Base-by-base conservation (phyloP, 1,140 invertebrate species). In the Eufriesea mexicana region DNA sequence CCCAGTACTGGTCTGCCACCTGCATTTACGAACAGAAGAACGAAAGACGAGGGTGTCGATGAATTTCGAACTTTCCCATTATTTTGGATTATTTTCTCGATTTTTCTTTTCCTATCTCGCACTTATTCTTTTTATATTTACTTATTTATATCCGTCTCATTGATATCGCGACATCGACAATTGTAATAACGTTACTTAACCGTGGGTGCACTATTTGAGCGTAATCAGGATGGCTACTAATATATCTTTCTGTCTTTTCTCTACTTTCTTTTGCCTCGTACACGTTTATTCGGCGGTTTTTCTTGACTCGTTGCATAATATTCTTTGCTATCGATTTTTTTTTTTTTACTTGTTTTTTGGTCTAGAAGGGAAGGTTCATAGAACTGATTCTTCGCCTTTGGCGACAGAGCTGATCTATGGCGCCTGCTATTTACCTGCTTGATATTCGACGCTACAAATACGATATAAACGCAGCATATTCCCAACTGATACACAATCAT, bases 401-500 rank as follows among this genome's bases (percentile, higher is more conserved):
- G 10, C 45, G 61, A 51, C n/a, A 49, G 54, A 20, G 0, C 18
- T 66, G 54, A 35, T 76, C 54, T 28, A 55, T 76, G 59, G 47
- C 75, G 20, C 28, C 42, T 61, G 55, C 79, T 42, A 84, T 93
- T 94, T 91, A 97, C 96, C 88, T 95, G 93, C 92, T 96, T 95
- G 47, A 97, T 94, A 92, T 97, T 98, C 42, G 95, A 95, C 7
- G 97, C 95, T 77, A 98, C 96, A 92, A 98, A 98, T 2, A 98
- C 96, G 67, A 98, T 96, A 93, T 98, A 98, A 16, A 98, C 97
- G 93, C 97, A 98, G 91, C 98, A 98, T 87, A 98, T 98, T 78
- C 98, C 98, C 89, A 98, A 93, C 94, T 98, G 98, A 88, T 98
- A 98, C 42, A 97, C 94, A 85, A 98, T 94, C 67, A 98, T 95